A percentile compares a stretch with the other conserved stretches of the same genome.
These are phyloP conservation scores for Temnothorax longispinosus DNA, from an alignment of 1,140 invertebrate species.

Conservation along the genomic window DNA sequence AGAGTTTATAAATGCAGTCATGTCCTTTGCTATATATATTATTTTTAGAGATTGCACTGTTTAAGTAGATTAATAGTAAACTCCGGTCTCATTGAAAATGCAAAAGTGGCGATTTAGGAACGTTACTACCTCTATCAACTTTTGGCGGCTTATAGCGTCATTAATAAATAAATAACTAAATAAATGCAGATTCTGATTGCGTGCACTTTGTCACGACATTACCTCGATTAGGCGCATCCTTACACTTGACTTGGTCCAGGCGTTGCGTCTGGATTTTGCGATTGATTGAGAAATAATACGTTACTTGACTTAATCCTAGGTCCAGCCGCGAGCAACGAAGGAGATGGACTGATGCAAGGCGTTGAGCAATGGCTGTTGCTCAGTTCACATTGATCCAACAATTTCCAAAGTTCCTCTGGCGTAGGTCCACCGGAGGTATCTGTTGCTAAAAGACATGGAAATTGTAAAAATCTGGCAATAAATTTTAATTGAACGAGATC, in stretches of 20 bases:
- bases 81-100: background rate
- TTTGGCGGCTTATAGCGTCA: slow-evolving; percentile 12
- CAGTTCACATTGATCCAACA: slow-evolving; percentile 97
- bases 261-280: slow-evolving; percentile 82
- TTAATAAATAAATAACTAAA: slow-evolving; percentile 69
- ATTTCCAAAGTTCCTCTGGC: slow-evolving; percentile 94
- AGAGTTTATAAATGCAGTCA: slow-evolving; percentile 28
- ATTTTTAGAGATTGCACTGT: slow-evolving; percentile 35
- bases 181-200: slow-evolving; percentile 66
- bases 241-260: slow-evolving; percentile 77
- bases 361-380: slow-evolving; percentile 93
- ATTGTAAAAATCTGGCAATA: slow-evolving; percentile 7
- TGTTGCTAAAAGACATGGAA: slow-evolving; percentile 68
- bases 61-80: slow-evolving; percentile 43
- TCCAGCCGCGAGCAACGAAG: slow-evolving; percentile 87
- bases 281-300: slow-evolving; percentile 90
- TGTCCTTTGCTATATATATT: slow-evolving; percentile 7
- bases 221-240: slow-evolving; percentile 23
- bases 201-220: slow-evolving; percentile 21
- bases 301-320: slow-evolving; percentile 91
- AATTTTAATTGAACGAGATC: background rate
- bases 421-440: slow-evolving; percentile 93
- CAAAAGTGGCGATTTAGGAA: slow-evolving; percentile 63
- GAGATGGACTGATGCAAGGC: slow-evolving; percentile 94
- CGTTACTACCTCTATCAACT: slow-evolving; percentile 38